Conservation (phyloP, 2,113 vertebrate species). For the Arvicanthis niloticus region DNA sequence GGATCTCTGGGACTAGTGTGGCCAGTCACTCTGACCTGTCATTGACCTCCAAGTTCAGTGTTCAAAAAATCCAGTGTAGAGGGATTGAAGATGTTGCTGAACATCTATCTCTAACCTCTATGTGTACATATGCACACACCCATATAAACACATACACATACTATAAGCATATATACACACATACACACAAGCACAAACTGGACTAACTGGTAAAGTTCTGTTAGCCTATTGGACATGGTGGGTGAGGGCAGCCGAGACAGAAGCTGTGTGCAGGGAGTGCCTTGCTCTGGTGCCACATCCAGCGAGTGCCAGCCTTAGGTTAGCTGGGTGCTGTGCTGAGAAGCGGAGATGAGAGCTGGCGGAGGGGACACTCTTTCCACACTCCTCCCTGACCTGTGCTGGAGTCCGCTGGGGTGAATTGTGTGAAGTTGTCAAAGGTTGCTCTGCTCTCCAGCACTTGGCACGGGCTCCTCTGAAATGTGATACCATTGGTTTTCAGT, state of each 20-base stretch:
- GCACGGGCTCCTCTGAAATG: constrained; percentile 93
- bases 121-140: neutral
- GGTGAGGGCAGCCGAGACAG: constrained; percentile 50
- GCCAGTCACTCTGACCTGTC: neutral
- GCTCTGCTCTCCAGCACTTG: constrained; percentile 90
- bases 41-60: too few relatives aligned
- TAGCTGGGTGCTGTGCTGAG: constrained; percentile 27
- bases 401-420: constrained; percentile 74
- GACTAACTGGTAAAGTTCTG: neutral
- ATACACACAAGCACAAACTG: neutral
- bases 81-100: neutral
- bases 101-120: neutral
- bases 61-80: neutral
- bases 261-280: constrained; percentile 51
- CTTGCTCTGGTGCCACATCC: constrained; percentile 43
- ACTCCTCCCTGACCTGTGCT: constrained; percentile 73
- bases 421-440: constrained; percentile 89
- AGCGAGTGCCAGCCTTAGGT: constrained; percentile 48
- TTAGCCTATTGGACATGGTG: neutral
- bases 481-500: constrained; percentile 93
- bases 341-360: neutral
- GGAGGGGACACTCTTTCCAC: constrained; percentile 32
- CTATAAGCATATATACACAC: neutral
- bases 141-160: neutral
- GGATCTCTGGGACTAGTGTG: neutral